Evolutionary conservation across 1,140 invertebrate species (phyloP), one percentile per base, ranked within the genome.

Genomic region (Mizuhopecten yessoensis): DNA sequence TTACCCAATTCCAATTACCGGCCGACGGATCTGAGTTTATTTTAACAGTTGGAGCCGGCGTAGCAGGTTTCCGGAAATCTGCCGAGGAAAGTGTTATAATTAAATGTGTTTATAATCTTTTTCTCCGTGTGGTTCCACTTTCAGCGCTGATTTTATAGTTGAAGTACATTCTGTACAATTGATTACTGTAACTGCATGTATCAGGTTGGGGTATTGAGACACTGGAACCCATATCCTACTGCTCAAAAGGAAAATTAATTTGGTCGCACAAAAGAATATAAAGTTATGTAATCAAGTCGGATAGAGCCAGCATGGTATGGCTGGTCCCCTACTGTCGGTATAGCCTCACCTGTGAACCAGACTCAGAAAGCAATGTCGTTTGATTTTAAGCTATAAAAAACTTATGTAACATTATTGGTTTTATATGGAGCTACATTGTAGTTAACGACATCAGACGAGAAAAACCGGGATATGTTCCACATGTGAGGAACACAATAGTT

Each of bases 31-130:
- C 57, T n/a, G 17, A 29, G 29, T 75, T n/a, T n/a, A 75, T 75
- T 75, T 29, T 75, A 75, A 29, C 57, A 75, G 57, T 9, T 5
- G n/a, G 57, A 75, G 57, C 7, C 57, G n/a, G 23, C 23, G 57
- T 29, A 75, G n/a, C 57, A 75, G 11, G 57, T 75, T 75, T 75
- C 57, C 57, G 57, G 57, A 75, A 75, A 75, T 75, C 57, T 29
- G 57, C 57, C 23, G 57, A 75, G n/a, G n/a, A 75, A 75, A 75
- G 57, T 29, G 57, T 29, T 75, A 75, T 75, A 75, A 75, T 75
- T 75, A 75, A 75, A 75, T 75, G 57, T 75, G 57, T 75, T 75
- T 75, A 75, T 75, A 75, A 75, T 75, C 57, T 75, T 75, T 75
- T 75, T 75, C 57, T 29, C 57, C 11, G n/a, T 29, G 57, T 75